These are phyloP conservation scores for Aleadryas rufinucha DNA, from an alignment of 2,113 vertebrate species.

Conservation along the genomic window DNA sequence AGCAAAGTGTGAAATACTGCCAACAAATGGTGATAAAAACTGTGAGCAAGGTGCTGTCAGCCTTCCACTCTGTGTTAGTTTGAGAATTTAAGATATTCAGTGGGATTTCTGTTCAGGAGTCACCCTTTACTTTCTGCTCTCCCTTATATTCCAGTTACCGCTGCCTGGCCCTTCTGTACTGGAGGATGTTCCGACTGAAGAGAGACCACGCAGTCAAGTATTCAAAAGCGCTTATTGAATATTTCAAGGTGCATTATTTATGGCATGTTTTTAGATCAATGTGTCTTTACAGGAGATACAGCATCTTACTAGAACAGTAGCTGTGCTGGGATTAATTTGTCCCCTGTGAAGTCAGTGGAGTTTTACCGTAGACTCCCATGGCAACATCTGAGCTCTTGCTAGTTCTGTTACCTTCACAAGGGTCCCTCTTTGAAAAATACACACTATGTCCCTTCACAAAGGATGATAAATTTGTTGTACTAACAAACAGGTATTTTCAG, in stretches of 20 bases:
- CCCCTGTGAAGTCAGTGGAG: neutral
- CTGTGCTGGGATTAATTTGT: neutral
- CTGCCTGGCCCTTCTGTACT: slow-evolving; percentile 95
- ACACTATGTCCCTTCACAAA: neutral
- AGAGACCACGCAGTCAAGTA: slow-evolving; percentile 96
- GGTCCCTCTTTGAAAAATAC: neutral
- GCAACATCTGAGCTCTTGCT: neutral
- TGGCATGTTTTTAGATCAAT: neutral
- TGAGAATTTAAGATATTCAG: neutral
- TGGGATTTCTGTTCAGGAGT: neutral
- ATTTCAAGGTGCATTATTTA: slow-evolving; percentile 87
- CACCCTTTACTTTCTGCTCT: neutral
- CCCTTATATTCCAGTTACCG: slow-evolving; percentile 80
- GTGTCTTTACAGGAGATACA: neutral
- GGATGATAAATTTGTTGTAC: neutral
- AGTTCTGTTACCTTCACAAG: neutral
- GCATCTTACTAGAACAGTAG: neutral
- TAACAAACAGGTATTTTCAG: neutral
- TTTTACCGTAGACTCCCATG: neutral
- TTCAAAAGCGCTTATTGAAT: slow-evolving; percentile 93
- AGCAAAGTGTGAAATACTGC: neutral
- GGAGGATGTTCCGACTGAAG: slow-evolving; percentile 98
- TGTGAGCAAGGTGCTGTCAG: neutral
- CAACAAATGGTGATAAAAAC: neutral
- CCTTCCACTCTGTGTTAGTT: neutral